A percentile compares a stretch with the other conserved stretches of the same genome.
phyloP scores from a whole-genome alignment of 2,888 invertebrate genomes.

The Nephrotoma flavescens region DNA sequence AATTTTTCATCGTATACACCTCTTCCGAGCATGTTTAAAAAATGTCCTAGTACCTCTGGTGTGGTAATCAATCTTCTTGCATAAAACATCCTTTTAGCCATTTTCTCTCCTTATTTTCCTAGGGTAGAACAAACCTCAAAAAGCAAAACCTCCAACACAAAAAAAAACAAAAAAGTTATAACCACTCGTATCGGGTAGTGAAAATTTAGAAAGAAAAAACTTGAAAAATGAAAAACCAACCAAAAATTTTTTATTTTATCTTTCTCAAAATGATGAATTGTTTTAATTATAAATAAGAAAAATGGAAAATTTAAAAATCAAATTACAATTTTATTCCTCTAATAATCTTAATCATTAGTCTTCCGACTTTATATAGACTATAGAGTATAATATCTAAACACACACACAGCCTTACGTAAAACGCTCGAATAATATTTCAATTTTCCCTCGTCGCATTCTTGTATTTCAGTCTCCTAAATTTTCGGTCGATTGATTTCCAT shows the following conservation, averaged over 20 bases:
- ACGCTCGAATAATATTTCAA: neutral
- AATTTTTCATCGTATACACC: neutral
- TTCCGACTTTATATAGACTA: neutral
- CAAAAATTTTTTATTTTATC: neutral
- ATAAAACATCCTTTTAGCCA: neutral
- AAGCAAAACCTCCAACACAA: neutral
- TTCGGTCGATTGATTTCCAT: neutral
- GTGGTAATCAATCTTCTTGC: neutral
- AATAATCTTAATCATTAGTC: neutral
- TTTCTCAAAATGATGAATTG: neutral
- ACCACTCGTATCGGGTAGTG: neutral
- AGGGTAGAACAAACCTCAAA: neutral
- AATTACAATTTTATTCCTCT: neutral
- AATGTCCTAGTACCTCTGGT: neutral
- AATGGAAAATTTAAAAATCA: neutral
- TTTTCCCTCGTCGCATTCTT: neutral
- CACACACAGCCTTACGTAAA: neutral
- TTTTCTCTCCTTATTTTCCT: neutral
- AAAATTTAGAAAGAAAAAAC: neutral
- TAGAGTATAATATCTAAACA: too few relatives aligned
- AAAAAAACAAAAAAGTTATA: neutral
- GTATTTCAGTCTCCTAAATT: neutral
- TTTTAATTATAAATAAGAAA: neutral
- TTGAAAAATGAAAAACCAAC: neutral
- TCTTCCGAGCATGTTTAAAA: neutral